Conservation (phyloP, 2,113 vertebrate species). For the Cynocephalus volans region DNA sequence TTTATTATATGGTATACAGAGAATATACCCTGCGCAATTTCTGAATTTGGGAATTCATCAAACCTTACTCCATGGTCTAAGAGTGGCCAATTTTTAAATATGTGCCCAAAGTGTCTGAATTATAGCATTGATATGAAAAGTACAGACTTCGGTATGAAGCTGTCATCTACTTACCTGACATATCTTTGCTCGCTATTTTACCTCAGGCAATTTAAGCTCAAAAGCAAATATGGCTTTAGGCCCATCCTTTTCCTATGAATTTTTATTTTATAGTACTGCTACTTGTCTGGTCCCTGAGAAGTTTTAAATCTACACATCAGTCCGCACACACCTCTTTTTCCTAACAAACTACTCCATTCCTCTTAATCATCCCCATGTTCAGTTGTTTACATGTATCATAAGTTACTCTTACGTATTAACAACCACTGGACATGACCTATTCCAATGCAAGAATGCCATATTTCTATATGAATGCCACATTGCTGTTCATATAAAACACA, state of each 20-base stretch:
- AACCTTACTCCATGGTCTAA: not conserved
- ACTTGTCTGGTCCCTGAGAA: not conserved
- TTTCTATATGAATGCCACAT: not conserved
- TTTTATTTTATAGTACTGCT: not conserved
- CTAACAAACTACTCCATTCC: not conserved
- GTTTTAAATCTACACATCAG: not conserved
- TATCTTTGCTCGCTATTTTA: not conserved
- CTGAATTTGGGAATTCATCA: not conserved
- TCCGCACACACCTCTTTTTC: not conserved
- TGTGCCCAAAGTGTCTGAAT: not conserved
- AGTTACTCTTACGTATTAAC: not conserved
- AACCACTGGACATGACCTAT: not conserved
- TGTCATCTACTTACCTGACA: not conserved
- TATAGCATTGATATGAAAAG: not conserved
- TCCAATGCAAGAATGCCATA: not conserved
- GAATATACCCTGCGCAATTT: not conserved
- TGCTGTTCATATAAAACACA: not conserved
- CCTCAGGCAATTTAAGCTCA: not conserved
- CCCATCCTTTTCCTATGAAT: not conserved
- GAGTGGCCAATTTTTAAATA: not conserved
- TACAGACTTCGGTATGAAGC: not conserved
- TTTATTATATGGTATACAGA: not conserved
- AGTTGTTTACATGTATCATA: not conserved
- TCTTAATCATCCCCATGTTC: not conserved
- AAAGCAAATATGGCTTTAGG: not conserved